phyloP scores from a whole-genome alignment of 2,888 invertebrate species.

The Hofmannophila pseudospretella region DNA sequence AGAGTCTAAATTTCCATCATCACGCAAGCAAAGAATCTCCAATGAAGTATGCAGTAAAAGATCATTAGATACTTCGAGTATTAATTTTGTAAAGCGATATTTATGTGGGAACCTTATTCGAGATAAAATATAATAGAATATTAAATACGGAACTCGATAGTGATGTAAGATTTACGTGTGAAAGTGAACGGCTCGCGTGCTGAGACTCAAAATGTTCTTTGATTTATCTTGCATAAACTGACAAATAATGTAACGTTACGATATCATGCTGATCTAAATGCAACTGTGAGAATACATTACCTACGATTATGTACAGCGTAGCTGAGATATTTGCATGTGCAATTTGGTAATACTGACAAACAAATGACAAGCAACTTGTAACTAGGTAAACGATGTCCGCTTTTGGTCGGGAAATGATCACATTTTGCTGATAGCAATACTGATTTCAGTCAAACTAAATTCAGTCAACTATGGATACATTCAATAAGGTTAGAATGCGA shows the following conservation, averaged over 20 bases:
- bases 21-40: slow-evolving; percentile 61
- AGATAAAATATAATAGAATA: slow-evolving; percentile 24
- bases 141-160: slow-evolving; percentile 36
- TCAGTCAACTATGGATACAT: no score
- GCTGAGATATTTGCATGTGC: no score
- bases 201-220: slow-evolving; percentile 20
- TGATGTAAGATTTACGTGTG: slow-evolving; percentile 31
- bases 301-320: no score
- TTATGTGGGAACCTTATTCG: slow-evolving; percentile 33
- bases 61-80: slow-evolving; percentile 20
- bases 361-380: no score
- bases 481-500: no score
- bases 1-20: slow-evolving; percentile 31
- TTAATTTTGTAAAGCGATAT: slow-evolving; percentile 13
- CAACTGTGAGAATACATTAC: slow-evolving; percentile 5
- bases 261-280: slow-evolving; percentile 3
- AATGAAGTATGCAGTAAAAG: slow-evolving; percentile 54
- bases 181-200: slow-evolving; percentile 50
- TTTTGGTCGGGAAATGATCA: no score
- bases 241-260: slow-evolving; percentile 2
- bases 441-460: no score
- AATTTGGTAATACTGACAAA: no score
- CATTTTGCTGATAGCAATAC: no score
- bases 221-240: slow-evolving; percentile 10
- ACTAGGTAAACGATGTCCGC: no score